Base-by-base conservation (phyloP, 2,113 vertebrate species). In the Lanius ludovicianus region DNA sequence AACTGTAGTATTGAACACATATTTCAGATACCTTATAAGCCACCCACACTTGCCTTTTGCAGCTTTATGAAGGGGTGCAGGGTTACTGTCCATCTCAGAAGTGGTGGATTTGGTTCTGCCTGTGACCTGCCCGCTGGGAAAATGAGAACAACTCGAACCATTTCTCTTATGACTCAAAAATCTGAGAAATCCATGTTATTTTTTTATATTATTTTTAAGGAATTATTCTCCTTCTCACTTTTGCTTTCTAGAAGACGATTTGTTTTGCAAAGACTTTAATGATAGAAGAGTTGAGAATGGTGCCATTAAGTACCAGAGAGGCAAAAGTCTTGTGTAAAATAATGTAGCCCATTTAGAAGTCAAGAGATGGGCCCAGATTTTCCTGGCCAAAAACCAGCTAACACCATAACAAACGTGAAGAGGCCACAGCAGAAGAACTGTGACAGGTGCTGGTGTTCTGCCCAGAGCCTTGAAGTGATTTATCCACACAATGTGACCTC, bases 211-310 rank as follows among this genome's bases (percentile, higher is more conserved):
- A 9, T 11, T 80, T 92, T 81, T 52, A 60, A 71, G 77, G 89
- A 94, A 90, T 31, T 79, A 20, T 73, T 89, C 22, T 11, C 65
- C 41, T 63, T 94, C 21, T 85, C 59, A n/a, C 25, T 76, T 95
- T 68, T 82, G 18, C 20, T 69, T 89, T 49, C 49, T 65, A 37
- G 18, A 89, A 62, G 47, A 31, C 37, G 41, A 30, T 24, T 65
- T 65, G 21, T 67, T 86, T 90, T 39, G 31, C 14, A 39, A 46
- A 79, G 19, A 14, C 37, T 35, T 64, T 64, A 44, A 30, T 73
- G n/a, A 46, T 11, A 37, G 35, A 30, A 78, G 28, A 37, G 30
- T 52, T 73, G 46, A 62, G 65, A 70, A 68, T 53, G 9, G 2
- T 68, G 25, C 3, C 15, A 33, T 79, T 16, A 73, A 74, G 12